A percentile compares a stretch with the other conserved stretches of the same genome.
phyloP scores from a whole-genome alignment of 1,140 invertebrate genomes.

The Lanistes nyassanus region DNA sequence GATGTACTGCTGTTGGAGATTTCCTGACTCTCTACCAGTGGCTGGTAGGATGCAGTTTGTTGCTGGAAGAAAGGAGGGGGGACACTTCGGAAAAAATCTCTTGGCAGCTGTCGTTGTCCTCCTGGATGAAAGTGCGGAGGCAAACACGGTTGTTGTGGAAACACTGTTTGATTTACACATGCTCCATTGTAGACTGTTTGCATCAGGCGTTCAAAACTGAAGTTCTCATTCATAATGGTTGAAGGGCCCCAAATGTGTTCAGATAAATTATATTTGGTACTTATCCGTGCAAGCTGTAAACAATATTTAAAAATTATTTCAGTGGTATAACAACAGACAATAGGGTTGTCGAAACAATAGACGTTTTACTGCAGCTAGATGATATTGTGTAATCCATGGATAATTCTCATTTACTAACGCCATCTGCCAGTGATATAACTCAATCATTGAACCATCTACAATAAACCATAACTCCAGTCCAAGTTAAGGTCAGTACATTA shows the following conservation, averaged over 20 bases:
- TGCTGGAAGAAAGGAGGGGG: not conserved
- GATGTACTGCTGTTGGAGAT: no score
- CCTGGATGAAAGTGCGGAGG: not conserved
- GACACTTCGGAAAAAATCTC: not conserved
- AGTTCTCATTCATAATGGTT: not conserved
- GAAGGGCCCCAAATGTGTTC: no score
- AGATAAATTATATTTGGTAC: no score
- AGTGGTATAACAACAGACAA: no score
- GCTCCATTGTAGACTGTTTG: not conserved
- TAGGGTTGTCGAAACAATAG: no score
- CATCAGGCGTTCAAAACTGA: not conserved
- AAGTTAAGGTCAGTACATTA: not conserved
- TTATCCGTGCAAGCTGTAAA: no score
- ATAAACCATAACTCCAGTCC: not conserved
- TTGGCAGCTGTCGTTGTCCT: not conserved
- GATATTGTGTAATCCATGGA: no score
- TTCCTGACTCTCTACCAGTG: no score
- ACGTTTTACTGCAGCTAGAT: no score
- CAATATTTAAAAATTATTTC: no score
- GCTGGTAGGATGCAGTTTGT: no score
- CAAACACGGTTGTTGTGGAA: not conserved
- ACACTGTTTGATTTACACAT: not conserved
- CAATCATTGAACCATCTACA: not conserved
- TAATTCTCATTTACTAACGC: no score
- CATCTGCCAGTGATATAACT: conserved; percentile 47